phyloP scores from a whole-genome alignment of 2,888 invertebrate genomes.

The Parnassius apollo region DNA sequence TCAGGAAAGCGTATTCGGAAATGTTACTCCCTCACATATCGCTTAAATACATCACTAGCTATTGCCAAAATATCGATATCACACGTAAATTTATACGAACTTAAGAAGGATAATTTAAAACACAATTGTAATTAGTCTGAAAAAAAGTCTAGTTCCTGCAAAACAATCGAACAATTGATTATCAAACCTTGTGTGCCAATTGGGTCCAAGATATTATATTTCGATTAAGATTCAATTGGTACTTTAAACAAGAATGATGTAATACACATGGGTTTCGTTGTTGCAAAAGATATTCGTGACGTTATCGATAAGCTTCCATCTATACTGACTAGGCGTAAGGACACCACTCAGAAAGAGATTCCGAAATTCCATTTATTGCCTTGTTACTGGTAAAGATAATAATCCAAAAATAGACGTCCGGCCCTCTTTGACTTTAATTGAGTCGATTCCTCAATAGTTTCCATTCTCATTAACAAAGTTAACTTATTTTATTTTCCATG shows the following conservation, averaged over 20 bases:
- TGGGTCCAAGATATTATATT: no score
- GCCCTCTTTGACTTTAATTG: slow-evolving; percentile 49
- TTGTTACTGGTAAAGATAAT: slow-evolving; percentile 46
- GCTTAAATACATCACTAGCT: slow-evolving; percentile 35
- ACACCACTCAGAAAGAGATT: slow-evolving; percentile 35
- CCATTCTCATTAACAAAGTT: slow-evolving; percentile 63
- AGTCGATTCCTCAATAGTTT: slow-evolving; percentile 68
- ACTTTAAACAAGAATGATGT: no score
- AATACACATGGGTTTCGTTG: not conserved
- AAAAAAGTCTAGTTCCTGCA: no score
- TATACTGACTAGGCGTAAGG: not conserved
- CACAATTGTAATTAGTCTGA: no score
- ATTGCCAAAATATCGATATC: not conserved
- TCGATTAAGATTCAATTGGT: no score
- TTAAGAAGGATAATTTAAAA: no score
- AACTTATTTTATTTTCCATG: slow-evolving; percentile 24
- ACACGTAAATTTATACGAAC: not conserved
- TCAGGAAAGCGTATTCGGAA: slow-evolving; percentile 54
- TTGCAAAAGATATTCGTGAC: no score
- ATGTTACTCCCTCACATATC: slow-evolving; percentile 34
- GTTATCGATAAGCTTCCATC: slow-evolving; percentile 6
- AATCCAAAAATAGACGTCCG: slow-evolving; percentile 68
- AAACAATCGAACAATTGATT: no score
- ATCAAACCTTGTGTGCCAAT: no score
- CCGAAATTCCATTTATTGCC: slow-evolving; percentile 51